Conservation (phyloP, 2,888 invertebrate species). For the Platycheirus rosarum region DNA sequence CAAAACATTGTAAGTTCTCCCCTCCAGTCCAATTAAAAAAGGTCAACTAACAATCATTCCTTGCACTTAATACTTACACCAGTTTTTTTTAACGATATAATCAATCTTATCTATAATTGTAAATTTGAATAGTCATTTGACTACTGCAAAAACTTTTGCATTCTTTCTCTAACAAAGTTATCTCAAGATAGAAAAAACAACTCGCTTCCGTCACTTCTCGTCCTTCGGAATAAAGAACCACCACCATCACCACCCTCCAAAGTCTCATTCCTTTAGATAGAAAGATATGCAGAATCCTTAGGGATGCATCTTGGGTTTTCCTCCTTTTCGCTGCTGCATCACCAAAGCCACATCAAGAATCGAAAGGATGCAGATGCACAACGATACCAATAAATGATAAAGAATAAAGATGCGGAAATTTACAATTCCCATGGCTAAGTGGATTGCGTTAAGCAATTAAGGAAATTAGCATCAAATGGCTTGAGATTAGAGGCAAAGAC, state of each 20-base stretch:
- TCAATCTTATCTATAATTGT: constrained; percentile 55
- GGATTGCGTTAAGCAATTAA: constrained; percentile 75
- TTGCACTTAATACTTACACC: too few relatives aligned
- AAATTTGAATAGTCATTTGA: constrained; percentile 32
- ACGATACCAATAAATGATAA: constrained; percentile 71
- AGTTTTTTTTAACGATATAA: constrained; percentile 51
- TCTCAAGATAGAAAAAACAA: constrained; percentile 28
- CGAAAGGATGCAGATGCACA: constrained; percentile 38
- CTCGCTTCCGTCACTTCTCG: too few relatives aligned
- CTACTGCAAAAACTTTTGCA: constrained; percentile 38
- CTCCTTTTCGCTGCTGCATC: neutral
- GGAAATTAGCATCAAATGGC: constrained; percentile 73
- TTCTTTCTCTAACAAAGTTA: constrained; percentile 17
- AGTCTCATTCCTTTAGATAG: constrained; percentile 5
- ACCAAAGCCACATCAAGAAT: constrained; percentile 36
- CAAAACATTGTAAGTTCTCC: too few relatives aligned
- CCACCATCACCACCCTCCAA: neutral
- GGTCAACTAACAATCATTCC: too few relatives aligned
- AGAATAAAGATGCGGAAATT: constrained; percentile 69
- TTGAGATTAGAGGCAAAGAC: constrained; percentile 66
- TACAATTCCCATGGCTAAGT: constrained; percentile 70
- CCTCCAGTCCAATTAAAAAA: too few relatives aligned
- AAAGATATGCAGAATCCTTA: constrained; percentile 5
- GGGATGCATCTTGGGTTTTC: constrained; percentile 17
- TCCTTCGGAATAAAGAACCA: too few relatives aligned